Base-by-base conservation (phyloP, 1,140 invertebrate genomes). In the Phthorimaea operculella region DNA sequence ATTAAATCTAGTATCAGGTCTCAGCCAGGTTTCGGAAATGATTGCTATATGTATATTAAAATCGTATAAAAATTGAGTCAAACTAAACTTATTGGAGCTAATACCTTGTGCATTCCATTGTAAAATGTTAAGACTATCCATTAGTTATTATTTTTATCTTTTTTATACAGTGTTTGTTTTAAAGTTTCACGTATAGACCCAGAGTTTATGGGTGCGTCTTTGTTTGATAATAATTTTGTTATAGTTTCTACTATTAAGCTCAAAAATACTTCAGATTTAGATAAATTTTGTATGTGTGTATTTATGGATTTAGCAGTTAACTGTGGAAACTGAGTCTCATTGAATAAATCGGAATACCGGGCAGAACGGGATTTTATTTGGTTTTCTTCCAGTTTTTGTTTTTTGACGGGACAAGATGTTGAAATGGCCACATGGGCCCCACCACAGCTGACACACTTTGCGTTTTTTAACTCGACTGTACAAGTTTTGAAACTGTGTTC, bases 31-130 rank as follows among this genome's bases (percentile, higher is more conserved):
- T 55, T 62, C 57, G 36, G 16, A 55, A 15, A 61, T 62, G 17
- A 62, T 55, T 3, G 57, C 63, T 44, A 65, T 52, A 55, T 59
- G 54, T 54, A 36, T 55, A n/a, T 55, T 53, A 15, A 52, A 33
- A 15, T 42, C 33, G 54, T 55, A 55, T 15, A 65, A 36, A 60
- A 55, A 62, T 1, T 55, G 12, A 50, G 33, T 56, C 44, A 62
- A 49, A 15, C 21, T 4, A 33, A 42, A 50, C 36, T 54, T 53
- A 56, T 62, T 62, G 54, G 50, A 53, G 7, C 2, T 18, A 21
- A 65, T 21, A 33, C 58, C 58, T 34, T 62, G 63, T 15, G 63
- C 63, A 42, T 64, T 64, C 62, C 58, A 64, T 34, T 64, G 62
- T 12, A 60, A 28, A 11, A 64, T 58, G 34, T 64, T 60, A 12